These are phyloP conservation scores for Brachionus plicatilis DNA, from an alignment of 1,140 invertebrate genomes.

Conservation along the genomic window DNA sequence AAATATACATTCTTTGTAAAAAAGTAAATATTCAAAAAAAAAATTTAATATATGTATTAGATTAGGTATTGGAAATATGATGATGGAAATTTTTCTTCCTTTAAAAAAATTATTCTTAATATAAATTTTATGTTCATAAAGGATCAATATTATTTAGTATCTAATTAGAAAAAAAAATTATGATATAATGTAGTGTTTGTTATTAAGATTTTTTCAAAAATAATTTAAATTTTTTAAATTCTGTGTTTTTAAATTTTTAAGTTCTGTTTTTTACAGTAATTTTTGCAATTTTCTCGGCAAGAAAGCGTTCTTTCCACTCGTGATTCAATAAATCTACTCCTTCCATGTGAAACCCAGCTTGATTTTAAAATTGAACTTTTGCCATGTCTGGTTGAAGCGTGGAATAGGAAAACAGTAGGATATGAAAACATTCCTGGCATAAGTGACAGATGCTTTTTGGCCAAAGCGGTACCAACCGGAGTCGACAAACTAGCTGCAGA, in stretches of 20 bases:
- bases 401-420: background rate
- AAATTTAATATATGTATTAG: no score
- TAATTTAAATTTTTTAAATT: no score
- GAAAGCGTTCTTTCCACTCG: background rate
- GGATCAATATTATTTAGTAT: no score
- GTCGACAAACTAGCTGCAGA: background rate
- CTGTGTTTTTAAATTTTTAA: no score
- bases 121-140: no score
- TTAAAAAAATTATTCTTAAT: no score
- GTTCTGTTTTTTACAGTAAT: background rate
- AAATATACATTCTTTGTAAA: no score
- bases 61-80: no score
- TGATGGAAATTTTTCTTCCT: no score
- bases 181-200: background rate
- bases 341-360: background rate
- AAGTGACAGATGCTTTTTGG: background rate
- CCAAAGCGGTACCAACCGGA: background rate
- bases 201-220: no score
- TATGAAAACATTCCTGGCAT: background rate
- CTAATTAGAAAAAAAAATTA: no score
- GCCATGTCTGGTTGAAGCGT: constrained; percentile 1
- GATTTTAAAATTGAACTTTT: background rate
- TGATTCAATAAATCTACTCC: background rate
- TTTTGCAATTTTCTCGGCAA: background rate
- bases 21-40: no score